Percentiles rank a stretch among this genome's conserved stretches.
phyloP scores from a whole-genome alignment of 2,797 vertebrate species.

The Notamacropus eugenii region DNA sequence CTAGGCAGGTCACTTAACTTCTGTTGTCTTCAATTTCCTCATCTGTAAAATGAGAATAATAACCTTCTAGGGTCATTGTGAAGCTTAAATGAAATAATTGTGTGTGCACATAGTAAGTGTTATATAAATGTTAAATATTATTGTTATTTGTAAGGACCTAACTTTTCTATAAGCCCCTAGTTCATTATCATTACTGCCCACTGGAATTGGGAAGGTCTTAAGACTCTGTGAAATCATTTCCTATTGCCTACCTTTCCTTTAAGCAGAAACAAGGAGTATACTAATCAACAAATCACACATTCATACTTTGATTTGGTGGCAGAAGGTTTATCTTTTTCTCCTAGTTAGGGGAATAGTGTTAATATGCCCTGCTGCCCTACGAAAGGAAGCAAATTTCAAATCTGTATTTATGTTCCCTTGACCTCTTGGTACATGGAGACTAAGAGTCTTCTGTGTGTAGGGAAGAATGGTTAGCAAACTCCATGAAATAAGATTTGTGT shows the following conservation, averaged over 20 bases:
- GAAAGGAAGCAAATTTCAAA: constrained; percentile 62
- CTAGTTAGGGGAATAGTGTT: constrained; percentile 59
- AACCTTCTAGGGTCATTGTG: not conserved
- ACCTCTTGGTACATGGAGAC: constrained; percentile 3
- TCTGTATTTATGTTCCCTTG: constrained; percentile 55
- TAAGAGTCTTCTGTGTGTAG: not conserved
- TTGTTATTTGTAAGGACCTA: constrained; percentile 26
- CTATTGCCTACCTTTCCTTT: constrained; percentile 66
- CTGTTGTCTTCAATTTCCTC: not conserved
- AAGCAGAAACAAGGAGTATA: constrained; percentile 67
- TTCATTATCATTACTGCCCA: constrained; percentile 31
- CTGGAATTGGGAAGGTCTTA: constrained; percentile 56
- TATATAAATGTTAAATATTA: not conserved
- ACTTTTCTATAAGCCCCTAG: constrained; percentile 59
- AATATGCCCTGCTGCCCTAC: constrained; percentile 39
- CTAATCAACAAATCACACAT: constrained; percentile 55
- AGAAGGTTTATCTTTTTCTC: constrained; percentile 74
- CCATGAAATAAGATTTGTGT: constrained; percentile 50
- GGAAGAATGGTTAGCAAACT: constrained; percentile 59
- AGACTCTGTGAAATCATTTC: constrained; percentile 65
- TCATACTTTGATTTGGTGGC: constrained; percentile 56
- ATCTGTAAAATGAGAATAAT: not conserved
- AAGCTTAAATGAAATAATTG: not conserved
- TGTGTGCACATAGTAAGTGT: not conserved
- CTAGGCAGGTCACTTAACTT: no score